These are phyloP conservation scores for Irena cyanogastra DNA, from an alignment of 2,113 vertebrate genomes.

Conservation along the genomic window DNA sequence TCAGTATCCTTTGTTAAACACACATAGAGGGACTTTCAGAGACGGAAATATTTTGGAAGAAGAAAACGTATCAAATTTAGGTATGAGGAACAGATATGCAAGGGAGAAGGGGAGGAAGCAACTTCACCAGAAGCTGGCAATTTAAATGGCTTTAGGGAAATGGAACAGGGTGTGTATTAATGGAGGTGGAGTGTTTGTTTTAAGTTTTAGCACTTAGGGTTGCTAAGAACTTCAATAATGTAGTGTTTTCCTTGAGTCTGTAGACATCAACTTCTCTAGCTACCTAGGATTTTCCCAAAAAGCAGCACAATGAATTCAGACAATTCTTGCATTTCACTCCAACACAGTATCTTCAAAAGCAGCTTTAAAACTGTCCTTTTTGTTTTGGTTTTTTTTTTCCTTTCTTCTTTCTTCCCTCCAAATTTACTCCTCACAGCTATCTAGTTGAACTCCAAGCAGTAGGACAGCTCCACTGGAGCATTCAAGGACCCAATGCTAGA, in stretches of 20 bases:
- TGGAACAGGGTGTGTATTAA: conserved; percentile 6
- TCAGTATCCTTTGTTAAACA: conserved; percentile 6
- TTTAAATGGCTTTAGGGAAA: conserved; percentile 19
- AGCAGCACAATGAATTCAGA: neutral
- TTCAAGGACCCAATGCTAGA: neutral
- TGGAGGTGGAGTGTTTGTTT: neutral
- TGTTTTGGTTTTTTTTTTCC: rapidly evolving
- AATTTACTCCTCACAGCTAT: neutral
- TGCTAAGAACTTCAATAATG: neutral
- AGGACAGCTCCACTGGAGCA: neutral
- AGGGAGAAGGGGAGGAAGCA: neutral
- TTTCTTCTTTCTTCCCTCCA: neutral
- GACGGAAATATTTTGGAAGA: neutral
- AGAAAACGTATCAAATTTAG: neutral
- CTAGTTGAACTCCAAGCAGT: neutral
- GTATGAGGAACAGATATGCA: conserved; percentile 47
- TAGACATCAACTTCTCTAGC: neutral
- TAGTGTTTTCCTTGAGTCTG: neutral
- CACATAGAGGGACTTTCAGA: neutral
- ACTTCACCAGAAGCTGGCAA: neutral
- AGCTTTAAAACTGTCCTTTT: neutral
- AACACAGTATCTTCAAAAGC: neutral
- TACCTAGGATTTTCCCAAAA: neutral
- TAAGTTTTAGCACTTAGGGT: conserved; percentile 1
- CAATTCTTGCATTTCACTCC: neutral